Evolutionary conservation across 1,140 invertebrate genomes (phyloP).

Genomic region (Apis florea): DNA sequence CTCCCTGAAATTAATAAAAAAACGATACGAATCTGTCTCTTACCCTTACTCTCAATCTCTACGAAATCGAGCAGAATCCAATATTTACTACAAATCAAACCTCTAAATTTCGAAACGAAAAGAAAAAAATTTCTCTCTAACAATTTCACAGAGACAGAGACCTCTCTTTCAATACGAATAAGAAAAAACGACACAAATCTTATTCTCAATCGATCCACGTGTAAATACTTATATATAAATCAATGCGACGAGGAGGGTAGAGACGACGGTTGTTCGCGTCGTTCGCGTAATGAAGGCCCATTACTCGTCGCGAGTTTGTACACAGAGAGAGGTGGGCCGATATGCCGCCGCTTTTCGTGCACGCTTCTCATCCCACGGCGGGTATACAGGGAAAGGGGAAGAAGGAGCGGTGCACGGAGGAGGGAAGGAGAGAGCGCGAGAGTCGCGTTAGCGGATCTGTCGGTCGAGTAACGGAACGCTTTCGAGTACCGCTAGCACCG

Average conservation of each 20-base stretch:
- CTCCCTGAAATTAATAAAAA: too few relatives aligned
- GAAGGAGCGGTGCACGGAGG: slow-evolving; percentile 16
- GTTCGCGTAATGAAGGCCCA: slow-evolving; percentile 55
- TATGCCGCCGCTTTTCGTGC: slow-evolving; percentile 52
- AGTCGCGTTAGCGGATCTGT: slow-evolving; percentile 79
- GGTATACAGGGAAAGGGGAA: slow-evolving; percentile 24
- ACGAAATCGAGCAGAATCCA: too few relatives aligned
- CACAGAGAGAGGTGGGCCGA: slow-evolving; percentile 52
- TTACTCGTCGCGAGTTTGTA: slow-evolving; percentile 52
- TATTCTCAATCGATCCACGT: too few relatives aligned
- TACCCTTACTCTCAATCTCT: too few relatives aligned
- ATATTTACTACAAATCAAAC: too few relatives aligned
- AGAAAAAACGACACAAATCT: too few relatives aligned
- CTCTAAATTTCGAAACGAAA: too few relatives aligned
- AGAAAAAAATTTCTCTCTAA: too few relatives aligned
- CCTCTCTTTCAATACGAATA: background rate
- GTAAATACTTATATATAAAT: background rate
- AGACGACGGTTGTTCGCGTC: slow-evolving; percentile 39
- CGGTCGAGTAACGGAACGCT: slow-evolving; percentile 80
- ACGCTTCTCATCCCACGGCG: slow-evolving; percentile 50
- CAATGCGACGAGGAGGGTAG: slow-evolving; percentile 3
- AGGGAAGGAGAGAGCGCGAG: slow-evolving; percentile 41
- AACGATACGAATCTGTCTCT: too few relatives aligned
- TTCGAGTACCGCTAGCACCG: slow-evolving; percentile 77
- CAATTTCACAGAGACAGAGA: too few relatives aligned